Percentiles rank a stretch among this genome's conserved stretches.
Conservation (phyloP, 2,888 invertebrate genomes). For the Acanthosoma haemorrhoidale region DNA sequence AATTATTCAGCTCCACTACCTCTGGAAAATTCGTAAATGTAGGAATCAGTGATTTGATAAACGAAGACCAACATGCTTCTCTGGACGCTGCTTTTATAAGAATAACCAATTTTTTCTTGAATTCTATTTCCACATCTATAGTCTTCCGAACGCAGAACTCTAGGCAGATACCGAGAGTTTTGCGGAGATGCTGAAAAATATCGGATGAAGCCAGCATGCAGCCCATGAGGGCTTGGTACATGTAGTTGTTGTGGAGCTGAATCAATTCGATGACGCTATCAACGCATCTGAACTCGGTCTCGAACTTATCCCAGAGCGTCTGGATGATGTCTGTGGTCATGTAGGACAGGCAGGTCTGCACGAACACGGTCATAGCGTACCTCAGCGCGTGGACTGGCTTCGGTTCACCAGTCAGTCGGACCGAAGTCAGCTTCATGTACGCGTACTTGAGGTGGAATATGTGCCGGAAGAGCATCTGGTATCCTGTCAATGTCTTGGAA, state of each 20-base stretch:
- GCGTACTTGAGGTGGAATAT: constrained; percentile 88
- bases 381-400: constrained; percentile 57
- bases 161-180: constrained; percentile 24
- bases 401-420: background rate
- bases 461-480: constrained; percentile 94
- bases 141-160: constrained; percentile 5
- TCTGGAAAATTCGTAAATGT: constrained; percentile 8
- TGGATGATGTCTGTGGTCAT: constrained; percentile 98
- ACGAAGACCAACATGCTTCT: background rate
- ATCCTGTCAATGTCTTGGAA: constrained; percentile 82
- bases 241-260: constrained; percentile 76
- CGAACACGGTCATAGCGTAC: constrained; percentile 92
- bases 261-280: constrained; percentile 74
- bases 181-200: constrained; percentile 11
- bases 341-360: constrained; percentile 94
- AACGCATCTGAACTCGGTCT: constrained; percentile 61
- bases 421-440: constrained; percentile 50
- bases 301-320: constrained; percentile 87
- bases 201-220: constrained; percentile 32
- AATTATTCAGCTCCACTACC: background rate
- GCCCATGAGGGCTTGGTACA: constrained; percentile 15
- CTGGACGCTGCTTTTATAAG: constrained; percentile 16
- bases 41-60: background rate
- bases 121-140: background rate
- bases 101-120: constrained; percentile 8